Evolutionary conservation across 37 sponge, comb jelly and placozoan species (phyloP).

Genomic region (Lycopodina hypogea): DNA sequence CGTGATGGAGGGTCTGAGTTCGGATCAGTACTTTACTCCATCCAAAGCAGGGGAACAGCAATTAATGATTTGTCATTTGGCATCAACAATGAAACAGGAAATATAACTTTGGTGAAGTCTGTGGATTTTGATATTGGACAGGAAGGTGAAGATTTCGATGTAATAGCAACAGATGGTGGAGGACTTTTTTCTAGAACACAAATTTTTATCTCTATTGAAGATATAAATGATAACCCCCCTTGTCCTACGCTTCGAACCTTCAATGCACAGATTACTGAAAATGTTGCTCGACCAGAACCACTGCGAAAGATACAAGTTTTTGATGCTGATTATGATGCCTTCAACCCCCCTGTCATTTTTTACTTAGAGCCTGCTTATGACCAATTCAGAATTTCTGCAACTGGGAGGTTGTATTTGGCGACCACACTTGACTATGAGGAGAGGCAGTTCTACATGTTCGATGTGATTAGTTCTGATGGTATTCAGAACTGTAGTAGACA

Average conservation of each 20-base stretch:
- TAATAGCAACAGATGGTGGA: slow-evolving; percentile 39
- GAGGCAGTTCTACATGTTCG: slow-evolving; percentile 27
- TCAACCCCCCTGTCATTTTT: slow-evolving; percentile 23
- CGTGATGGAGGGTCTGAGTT: slow-evolving; percentile 38
- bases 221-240: slow-evolving; percentile 74
- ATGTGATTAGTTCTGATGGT: slow-evolving; percentile 44
- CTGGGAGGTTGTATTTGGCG: slow-evolving; percentile 26
- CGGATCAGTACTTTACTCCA: slow-evolving; percentile 20
- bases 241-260: slow-evolving; percentile 8
- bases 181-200: slow-evolving; percentile 5
- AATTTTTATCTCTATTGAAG: slow-evolving; percentile 41
- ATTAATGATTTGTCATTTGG: slow-evolving; percentile 18
- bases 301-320: slow-evolving; percentile 16
- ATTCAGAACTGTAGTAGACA: slow-evolving; percentile 23
- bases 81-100: slow-evolving; percentile 31
- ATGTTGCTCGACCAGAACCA: neutral
- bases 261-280: slow-evolving; percentile 15
- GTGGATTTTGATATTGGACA: slow-evolving; percentile 43
- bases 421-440: slow-evolving; percentile 52
- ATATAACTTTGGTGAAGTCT: neutral
- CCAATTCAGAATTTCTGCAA: slow-evolving; percentile 15
- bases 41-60: neutral
- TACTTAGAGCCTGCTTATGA: slow-evolving; percentile 33
- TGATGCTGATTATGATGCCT: slow-evolving; percentile 21
- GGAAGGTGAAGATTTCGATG: slow-evolving; percentile 37